Evolutionary conservation across 2,797 vertebrate genomes (phyloP).

Genomic region (Centroberyx gerrardi): DNA sequence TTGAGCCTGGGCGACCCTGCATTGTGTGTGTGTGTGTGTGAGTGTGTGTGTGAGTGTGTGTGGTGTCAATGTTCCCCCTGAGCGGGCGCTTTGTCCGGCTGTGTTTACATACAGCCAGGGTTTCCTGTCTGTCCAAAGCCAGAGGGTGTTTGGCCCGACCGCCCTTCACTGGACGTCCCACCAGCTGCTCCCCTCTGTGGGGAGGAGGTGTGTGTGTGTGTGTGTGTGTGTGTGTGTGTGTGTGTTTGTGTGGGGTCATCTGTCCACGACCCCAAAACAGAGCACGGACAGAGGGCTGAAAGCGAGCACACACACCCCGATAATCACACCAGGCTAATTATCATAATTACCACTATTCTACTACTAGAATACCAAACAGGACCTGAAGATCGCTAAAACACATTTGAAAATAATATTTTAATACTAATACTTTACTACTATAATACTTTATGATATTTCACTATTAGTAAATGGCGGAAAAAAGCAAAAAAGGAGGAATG

Average conservation of each 20-base stretch:
- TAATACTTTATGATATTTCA: no score
- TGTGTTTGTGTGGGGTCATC: slow-evolving; percentile 36
- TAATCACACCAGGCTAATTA: slow-evolving; percentile 53
- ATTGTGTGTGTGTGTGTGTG: slow-evolving; percentile 48
- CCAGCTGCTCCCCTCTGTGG: slow-evolving; percentile 53
- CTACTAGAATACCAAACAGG: not conserved
- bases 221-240: slow-evolving; percentile 25
- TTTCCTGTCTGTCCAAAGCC: slow-evolving; percentile 75
- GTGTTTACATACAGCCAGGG: slow-evolving; percentile 77
- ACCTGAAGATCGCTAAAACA: not conserved
- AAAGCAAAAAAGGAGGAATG: no score
- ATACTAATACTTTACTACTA: no score
- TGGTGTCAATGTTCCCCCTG: slow-evolving; percentile 67
- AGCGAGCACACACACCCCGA: slow-evolving; percentile 40
- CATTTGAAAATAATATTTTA: no score
- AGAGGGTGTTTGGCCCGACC: slow-evolving; percentile 60
- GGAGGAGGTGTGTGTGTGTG: not conserved
- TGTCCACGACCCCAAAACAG: slow-evolving; percentile 36
- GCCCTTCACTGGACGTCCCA: slow-evolving; percentile 65
- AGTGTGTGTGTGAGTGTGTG: slow-evolving; percentile 44
- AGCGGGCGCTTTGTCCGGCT: slow-evolving; percentile 68
- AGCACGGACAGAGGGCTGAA: slow-evolving; percentile 32
- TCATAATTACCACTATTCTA: slow-evolving; percentile 23
- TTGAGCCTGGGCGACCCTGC: slow-evolving; percentile 40
- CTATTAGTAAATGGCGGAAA: no score